These are phyloP conservation scores for Drosophila melanocephala DNA, from an alignment of 2,888 invertebrate genomes.

Conservation along the genomic window DNA sequence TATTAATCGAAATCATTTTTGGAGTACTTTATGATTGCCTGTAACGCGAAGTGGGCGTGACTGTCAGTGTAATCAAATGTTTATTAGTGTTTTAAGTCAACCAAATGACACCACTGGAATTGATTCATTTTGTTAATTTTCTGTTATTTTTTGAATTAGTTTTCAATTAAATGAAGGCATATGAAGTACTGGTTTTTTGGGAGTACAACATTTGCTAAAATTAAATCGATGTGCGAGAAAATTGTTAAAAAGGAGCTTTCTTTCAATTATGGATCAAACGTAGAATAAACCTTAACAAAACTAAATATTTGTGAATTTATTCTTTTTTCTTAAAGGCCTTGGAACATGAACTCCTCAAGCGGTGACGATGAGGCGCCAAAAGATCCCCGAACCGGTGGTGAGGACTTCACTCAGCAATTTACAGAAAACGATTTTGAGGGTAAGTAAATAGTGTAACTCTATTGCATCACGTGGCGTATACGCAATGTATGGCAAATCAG, in stretches of 20 bases:
- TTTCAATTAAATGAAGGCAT: slow-evolving; percentile 45
- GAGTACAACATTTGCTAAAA: not conserved
- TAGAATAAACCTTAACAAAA: not conserved
- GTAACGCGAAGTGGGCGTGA: slow-evolving; percentile 7
- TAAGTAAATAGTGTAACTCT: slow-evolving; percentile 82
- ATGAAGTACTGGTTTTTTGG: slow-evolving; percentile 1
- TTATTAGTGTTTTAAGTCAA: slow-evolving; percentile 13
- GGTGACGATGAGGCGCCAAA: slow-evolving; percentile 93
- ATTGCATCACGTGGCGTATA: slow-evolving; percentile 44
- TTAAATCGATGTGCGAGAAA: slow-evolving; percentile 6
- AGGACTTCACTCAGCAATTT: slow-evolving; percentile 90
- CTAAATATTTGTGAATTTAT: slow-evolving; percentile 14
- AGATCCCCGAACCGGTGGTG: slow-evolving; percentile 93
- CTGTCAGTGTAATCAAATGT: slow-evolving; percentile 10
- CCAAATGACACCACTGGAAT: slow-evolving; percentile 17
- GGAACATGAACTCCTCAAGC: slow-evolving; percentile 87
- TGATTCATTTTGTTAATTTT: slow-evolving; percentile 13
- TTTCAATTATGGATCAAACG: not conserved
- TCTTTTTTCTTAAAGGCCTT: slow-evolving; percentile 86
- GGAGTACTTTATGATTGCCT: slow-evolving; percentile 5
- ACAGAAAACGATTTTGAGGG: slow-evolving; percentile 96
- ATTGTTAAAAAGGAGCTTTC: slow-evolving; percentile 12
- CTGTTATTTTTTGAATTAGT: slow-evolving; percentile 19
- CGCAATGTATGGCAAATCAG: slow-evolving; percentile 38
- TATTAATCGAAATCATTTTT: slow-evolving; percentile 1